phyloP scores from a whole-genome alignment of 2,888 invertebrate genomes.

The Buathra laborator region DNA sequence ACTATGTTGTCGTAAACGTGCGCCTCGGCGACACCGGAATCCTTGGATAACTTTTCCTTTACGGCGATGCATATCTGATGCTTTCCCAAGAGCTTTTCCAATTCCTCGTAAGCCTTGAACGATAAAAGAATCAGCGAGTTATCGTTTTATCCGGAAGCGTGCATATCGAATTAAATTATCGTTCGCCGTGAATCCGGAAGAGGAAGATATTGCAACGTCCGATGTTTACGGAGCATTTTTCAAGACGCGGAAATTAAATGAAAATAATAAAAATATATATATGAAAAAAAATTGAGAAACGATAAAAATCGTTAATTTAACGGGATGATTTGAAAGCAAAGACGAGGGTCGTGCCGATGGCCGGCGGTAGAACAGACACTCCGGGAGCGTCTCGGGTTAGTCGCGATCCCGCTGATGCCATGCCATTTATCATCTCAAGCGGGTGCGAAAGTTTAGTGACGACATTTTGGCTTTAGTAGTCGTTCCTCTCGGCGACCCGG shows the following conservation, averaged over 20 bases:
- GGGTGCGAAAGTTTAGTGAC: slow-evolving; percentile 50
- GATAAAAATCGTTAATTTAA: not conserved
- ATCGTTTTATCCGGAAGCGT: not conserved
- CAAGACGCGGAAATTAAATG: too few species aligned
- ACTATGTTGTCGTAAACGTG: slow-evolving; percentile 95
- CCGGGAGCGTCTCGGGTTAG: slow-evolving; percentile 4
- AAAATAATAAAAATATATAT: too few species aligned
- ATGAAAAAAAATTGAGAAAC: too few species aligned
- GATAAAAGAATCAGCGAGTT: slow-evolving; percentile 41
- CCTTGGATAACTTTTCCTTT: slow-evolving; percentile 97
- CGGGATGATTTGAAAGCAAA: not conserved
- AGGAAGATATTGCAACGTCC: too few species aligned
- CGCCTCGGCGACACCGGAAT: slow-evolving; percentile 97
- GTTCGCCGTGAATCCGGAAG: too few species aligned
- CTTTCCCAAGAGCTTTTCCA: slow-evolving; percentile 93
- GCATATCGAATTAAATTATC: too few species aligned
- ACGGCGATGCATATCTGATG: slow-evolving; percentile 97
- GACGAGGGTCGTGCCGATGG: not conserved
- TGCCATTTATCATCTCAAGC: slow-evolving; percentile 51
- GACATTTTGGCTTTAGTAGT: slow-evolving; percentile 44
- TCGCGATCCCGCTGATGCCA: not conserved
- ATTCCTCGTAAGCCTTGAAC: slow-evolving; percentile 95
- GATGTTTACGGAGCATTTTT: too few species aligned
- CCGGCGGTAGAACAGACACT: not conserved
- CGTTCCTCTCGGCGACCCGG: not conserved